phyloP scores from a whole-genome alignment of 2,888 invertebrate genomes.

The Phortica okadai region DNA sequence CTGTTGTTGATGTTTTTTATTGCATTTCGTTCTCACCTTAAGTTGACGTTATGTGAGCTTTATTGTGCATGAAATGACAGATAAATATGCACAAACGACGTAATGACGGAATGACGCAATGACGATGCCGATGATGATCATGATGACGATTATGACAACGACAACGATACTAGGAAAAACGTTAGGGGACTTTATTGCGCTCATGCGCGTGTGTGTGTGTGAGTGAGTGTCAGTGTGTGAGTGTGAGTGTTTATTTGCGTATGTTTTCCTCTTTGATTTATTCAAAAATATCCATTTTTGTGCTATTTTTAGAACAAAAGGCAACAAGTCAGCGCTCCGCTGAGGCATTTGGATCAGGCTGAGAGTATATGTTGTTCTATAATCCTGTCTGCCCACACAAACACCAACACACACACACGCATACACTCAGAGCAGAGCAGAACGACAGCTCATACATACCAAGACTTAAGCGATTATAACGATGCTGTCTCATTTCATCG shows the following conservation, averaged over 20 bases:
- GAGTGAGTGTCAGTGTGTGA: background rate
- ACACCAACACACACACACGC: slow-evolving; percentile 26
- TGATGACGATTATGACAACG: background rate
- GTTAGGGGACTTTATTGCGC: background rate
- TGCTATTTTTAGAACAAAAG: slow-evolving; percentile 51
- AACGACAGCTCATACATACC: background rate
- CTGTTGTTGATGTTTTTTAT: background rate
- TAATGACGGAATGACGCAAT: background rate
- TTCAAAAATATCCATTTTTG: slow-evolving; percentile 16
- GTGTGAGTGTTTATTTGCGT: background rate
- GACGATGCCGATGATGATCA: background rate
- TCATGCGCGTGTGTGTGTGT: background rate
- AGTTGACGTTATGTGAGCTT: background rate
- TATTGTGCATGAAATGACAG: slow-evolving; percentile 20
- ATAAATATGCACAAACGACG: slow-evolving; percentile 9
- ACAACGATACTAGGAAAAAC: background rate
- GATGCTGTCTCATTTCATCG: no score
- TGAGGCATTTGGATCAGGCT: slow-evolving; percentile 4
- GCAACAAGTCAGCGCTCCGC: slow-evolving; percentile 43
- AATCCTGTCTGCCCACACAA: slow-evolving; percentile 14
- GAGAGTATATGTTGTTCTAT: no score
- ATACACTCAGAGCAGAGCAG: background rate
- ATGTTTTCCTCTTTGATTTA: slow-evolving; percentile 30
- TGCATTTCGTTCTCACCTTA: background rate
- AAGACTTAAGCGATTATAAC: no score